Evolutionary conservation across 2,797 vertebrate species (phyloP).

Genomic region (Kryptopterus vitreolus): DNA sequence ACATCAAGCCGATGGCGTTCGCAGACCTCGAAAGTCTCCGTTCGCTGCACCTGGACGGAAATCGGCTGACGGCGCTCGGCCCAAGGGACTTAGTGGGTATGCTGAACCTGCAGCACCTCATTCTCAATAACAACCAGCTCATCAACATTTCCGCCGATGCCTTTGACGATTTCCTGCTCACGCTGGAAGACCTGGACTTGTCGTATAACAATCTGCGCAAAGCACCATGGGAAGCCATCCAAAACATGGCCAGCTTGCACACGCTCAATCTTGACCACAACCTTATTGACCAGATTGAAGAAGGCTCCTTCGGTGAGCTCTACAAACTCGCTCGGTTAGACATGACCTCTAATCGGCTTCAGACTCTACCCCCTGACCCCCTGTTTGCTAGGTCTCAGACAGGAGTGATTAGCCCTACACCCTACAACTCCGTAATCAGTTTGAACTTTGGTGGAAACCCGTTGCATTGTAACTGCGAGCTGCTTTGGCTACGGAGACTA

Average conservation of each 20-base stretch:
- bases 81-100: constrained; percentile 82
- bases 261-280: constrained; percentile 92
- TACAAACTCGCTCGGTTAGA: constrained; percentile 89
- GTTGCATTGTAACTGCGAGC: constrained; percentile 90
- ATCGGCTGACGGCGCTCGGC: constrained; percentile 79
- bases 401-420: constrained; percentile 83
- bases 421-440: constrained; percentile 79
- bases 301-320: constrained; percentile 86
- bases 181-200: constrained; percentile 88
- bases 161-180: constrained; percentile 87
- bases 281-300: constrained; percentile 84
- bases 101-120: constrained; percentile 88
- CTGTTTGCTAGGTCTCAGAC: constrained; percentile 85
- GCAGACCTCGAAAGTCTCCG: constrained; percentile 88
- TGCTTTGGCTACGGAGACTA: constrained; percentile 86
- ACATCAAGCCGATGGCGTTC: constrained; percentile 84
- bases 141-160: constrained; percentile 76
- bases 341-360: constrained; percentile 90
- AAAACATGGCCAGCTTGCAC: constrained; percentile 88
- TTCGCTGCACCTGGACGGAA: constrained; percentile 87
- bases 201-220: constrained; percentile 90
- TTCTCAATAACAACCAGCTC: constrained; percentile 90
- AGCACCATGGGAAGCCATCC: constrained; percentile 89
- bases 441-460: constrained; percentile 91
- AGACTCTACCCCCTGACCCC: constrained; percentile 86